Conservation (phyloP, 2,888 invertebrate species). For the Theodoxus fluviatilis region DNA sequence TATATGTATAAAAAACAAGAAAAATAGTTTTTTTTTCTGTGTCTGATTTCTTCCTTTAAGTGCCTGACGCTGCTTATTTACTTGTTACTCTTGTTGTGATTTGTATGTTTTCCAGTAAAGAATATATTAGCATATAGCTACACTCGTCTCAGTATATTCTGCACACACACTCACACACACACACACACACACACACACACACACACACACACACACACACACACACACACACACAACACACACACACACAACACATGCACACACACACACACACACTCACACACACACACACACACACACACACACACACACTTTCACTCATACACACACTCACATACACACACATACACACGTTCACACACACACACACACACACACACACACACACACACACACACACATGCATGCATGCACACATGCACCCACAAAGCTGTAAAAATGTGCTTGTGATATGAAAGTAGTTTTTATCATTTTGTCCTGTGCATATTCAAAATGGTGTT, state of each 20-base stretch:
- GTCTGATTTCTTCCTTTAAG: no score
- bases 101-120: no score
- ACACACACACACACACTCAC: slow-evolving; percentile 21
- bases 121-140: no score
- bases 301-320: slow-evolving; percentile 6
- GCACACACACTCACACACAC: neutral
- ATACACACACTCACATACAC: neutral
- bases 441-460: no score
- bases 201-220: neutral
- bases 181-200: neutral
- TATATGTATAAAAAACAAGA: no score
- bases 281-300: slow-evolving; percentile 33
- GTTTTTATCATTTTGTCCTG: no score
- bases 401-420: neutral
- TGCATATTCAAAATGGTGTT: no score
- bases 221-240: neutral
- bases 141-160: neutral
- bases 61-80: no score
- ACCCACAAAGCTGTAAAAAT: neutral
- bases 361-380: neutral
- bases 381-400: slow-evolving; percentile 12
- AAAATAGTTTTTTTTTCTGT: no score
- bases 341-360: neutral
- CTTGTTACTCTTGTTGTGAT: no score
- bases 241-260: neutral